phyloP scores from a whole-genome alignment of 2,113 vertebrate species.

The Lanius ludovicianus region DNA sequence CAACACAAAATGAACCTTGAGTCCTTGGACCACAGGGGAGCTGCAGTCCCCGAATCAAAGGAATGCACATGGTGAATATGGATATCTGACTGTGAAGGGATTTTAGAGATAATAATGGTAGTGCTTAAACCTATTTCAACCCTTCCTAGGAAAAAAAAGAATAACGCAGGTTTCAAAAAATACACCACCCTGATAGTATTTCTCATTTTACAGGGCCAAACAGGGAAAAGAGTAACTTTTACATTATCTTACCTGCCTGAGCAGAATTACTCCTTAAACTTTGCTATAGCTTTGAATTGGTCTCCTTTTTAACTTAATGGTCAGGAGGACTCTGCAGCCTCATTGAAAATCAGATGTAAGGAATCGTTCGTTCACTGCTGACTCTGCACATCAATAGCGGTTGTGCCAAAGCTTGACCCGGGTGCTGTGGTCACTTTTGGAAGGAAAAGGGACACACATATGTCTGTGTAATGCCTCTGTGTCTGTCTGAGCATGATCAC shows the following conservation, averaged over 20 bases:
- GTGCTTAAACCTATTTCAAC: background rate
- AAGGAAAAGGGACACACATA: accelerated
- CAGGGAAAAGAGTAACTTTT: background rate
- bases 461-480: background rate
- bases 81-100: background rate
- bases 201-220: background rate
- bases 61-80: background rate
- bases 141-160: background rate
- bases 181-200: background rate
- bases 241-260: background rate
- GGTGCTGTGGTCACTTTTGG: background rate
- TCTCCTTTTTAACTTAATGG: background rate
- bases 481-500: background rate
- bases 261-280: background rate
- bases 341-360: background rate
- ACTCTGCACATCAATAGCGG: background rate
- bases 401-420: background rate
- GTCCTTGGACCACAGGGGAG: background rate
- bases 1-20: background rate
- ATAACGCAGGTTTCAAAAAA: background rate
- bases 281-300: background rate
- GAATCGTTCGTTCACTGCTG: accelerated
- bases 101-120: background rate
- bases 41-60: accelerated
- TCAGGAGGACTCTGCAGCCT: background rate